A percentile compares a stretch with the other conserved stretches of the same genome.
These are phyloP conservation scores for Andrena bicolor DNA, from an alignment of 2,888 invertebrate genomes.

Conservation along the genomic window DNA sequence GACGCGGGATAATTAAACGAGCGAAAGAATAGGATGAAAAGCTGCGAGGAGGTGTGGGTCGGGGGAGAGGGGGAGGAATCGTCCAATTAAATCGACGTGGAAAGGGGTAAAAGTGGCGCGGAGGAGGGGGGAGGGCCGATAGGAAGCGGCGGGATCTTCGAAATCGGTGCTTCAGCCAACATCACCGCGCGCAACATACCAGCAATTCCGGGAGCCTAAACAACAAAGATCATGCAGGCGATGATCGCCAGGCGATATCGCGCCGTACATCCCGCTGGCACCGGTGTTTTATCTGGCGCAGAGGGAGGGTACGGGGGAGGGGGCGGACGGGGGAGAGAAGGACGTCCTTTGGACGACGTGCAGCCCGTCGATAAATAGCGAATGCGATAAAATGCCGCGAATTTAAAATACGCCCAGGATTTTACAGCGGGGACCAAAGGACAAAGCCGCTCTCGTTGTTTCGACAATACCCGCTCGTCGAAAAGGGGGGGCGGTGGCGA, in stretches of 20 bases:
- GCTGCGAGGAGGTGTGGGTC: not conserved
- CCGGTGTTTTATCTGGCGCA: constrained; percentile 66
- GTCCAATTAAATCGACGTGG: constrained; percentile 49
- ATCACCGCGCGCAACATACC: constrained; percentile 28
- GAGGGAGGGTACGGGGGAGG: constrained; percentile 12
- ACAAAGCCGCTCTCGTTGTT: constrained; percentile 77
- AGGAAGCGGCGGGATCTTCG: constrained; percentile 20
- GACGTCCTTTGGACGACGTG: constrained; percentile 75
- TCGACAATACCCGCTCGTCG: constrained; percentile 77
- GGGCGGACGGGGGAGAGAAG: constrained; percentile 42
- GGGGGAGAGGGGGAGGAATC: not conserved
- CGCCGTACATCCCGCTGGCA: constrained; percentile 43
- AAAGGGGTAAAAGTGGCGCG: not conserved
- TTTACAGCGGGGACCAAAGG: constrained; percentile 76
- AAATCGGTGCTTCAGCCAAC: constrained; percentile 22
- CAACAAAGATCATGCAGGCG: constrained; percentile 66
- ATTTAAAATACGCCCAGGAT: constrained; percentile 76
- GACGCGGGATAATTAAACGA: constrained; percentile 49
- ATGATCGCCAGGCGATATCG: constrained; percentile 64
- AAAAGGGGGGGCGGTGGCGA: constrained; percentile 68
- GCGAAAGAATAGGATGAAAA: constrained; percentile 19
- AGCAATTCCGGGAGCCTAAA: constrained; percentile 44
- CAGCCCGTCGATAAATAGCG: constrained; percentile 76
- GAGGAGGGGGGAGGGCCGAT: not conserved
- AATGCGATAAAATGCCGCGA: constrained; percentile 77